These are phyloP conservation scores for Cnemophilus loriae DNA, from an alignment of 2,113 vertebrate genomes.

Conservation along the genomic window DNA sequence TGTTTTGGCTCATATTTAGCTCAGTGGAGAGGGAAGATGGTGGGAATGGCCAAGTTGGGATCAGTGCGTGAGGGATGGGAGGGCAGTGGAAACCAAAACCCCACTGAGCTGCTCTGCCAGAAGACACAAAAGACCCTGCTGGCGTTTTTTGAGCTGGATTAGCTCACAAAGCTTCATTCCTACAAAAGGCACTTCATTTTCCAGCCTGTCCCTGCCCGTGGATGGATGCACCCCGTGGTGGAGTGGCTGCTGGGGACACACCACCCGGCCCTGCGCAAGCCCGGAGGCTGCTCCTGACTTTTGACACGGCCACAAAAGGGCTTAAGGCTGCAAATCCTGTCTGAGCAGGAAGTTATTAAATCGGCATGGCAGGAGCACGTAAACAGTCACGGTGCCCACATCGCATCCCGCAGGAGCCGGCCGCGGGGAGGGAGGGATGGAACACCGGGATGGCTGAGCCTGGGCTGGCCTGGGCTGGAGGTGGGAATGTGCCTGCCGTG, in stretches of 20 bases:
- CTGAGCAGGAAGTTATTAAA: constrained; percentile 39
- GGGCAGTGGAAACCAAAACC: background rate
- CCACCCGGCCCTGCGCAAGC: rapidly evolving
- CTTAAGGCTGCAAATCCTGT: background rate
- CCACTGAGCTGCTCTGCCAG: background rate
- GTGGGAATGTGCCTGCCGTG: background rate
- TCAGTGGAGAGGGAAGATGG: background rate
- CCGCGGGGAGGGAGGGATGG: rapidly evolving
- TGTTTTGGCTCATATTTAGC: background rate
- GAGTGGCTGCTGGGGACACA: background rate
- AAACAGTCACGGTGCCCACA: background rate
- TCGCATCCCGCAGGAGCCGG: background rate
- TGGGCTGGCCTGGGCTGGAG: background rate
- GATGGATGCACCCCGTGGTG: rapidly evolving
- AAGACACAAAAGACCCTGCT: background rate
- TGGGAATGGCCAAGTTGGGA: rapidly evolving
- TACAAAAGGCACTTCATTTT: background rate
- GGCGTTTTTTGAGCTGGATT: background rate
- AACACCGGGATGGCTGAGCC: background rate
- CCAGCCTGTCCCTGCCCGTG: background rate
- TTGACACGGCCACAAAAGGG: background rate
- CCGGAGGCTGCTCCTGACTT: background rate
- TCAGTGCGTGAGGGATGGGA: background rate
- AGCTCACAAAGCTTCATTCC: background rate
- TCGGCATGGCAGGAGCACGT: background rate